Evolutionary conservation across 2,113 vertebrate genomes (phyloP).

Genomic region (Bolborhynchus lineola): DNA sequence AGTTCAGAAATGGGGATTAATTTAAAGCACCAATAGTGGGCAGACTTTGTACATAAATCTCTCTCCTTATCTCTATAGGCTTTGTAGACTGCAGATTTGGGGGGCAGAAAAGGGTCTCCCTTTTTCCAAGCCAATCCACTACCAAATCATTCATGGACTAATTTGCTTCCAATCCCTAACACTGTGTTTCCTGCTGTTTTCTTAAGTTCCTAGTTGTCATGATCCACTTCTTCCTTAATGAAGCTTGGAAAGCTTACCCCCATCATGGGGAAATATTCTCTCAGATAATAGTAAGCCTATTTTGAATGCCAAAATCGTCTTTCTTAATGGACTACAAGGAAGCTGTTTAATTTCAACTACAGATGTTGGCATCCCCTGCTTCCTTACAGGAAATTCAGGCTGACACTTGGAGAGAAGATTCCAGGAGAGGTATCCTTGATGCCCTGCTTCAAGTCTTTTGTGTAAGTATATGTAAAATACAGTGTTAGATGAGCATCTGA

Average conservation of each 20-base stretch:
- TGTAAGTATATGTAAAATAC: background rate
- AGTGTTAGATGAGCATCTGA: background rate
- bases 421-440: background rate
- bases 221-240: fast-evolving
- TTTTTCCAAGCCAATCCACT: background rate
- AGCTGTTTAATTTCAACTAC: background rate
- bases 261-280: background rate
- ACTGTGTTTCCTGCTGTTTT: background rate
- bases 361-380: background rate
- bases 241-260: background rate
- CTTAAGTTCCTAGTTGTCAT: fast-evolving
- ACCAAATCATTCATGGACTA: background rate
- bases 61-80: background rate
- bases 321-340: background rate
- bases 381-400: conserved; percentile 15
- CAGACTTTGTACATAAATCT: fast-evolving
- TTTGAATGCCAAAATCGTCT: background rate
- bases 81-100: fast-evolving
- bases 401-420: background rate
- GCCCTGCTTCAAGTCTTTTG: fast-evolving
- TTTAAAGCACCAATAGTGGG: background rate
- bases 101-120: background rate
- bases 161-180: background rate
- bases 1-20: background rate
- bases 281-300: background rate